phyloP scores from a whole-genome alignment of 2,888 invertebrate species.

The Caenorhabditis imperialis region DNA sequence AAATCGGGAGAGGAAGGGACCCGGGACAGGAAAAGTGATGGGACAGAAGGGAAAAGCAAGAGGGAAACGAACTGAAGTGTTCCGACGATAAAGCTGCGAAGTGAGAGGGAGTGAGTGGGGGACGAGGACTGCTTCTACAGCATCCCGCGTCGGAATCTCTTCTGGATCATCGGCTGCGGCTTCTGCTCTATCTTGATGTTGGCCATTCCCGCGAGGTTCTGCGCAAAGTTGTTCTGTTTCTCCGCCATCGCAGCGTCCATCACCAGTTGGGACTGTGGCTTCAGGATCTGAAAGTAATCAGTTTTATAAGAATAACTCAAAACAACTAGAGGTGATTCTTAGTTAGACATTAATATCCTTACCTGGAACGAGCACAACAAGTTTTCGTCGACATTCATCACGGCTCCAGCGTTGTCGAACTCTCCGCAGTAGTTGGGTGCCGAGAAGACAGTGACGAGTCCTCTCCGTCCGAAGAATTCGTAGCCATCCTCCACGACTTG shows the following conservation, averaged over 20 bases:
- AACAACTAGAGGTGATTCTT: too few relatives aligned
- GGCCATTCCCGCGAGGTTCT: conserved; percentile 57
- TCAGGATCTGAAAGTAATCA: conserved; percentile 66
- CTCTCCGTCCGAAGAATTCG: conserved; percentile 74
- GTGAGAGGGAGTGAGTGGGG: conserved; percentile 11
- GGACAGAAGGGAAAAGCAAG: conserved; percentile 5
- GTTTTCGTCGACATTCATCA: conserved; percentile 80
- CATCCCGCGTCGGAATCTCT: conserved; percentile 72
- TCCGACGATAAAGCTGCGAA: conserved; percentile 31
- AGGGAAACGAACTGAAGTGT: conserved; percentile 17
- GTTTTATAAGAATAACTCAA: too few relatives aligned
- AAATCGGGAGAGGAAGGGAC: conserved; percentile 14
- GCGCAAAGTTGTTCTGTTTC: conserved; percentile 60
- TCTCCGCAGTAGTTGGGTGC: conserved; percentile 82
- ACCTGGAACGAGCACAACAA: conserved; percentile 74
- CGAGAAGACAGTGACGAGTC: conserved; percentile 81
- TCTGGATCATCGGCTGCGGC: conserved; percentile 61
- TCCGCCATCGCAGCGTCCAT: conserved; percentile 59
- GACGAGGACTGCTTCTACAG: conserved; percentile 48
- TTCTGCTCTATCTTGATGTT: conserved; percentile 64
- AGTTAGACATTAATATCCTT: neutral
- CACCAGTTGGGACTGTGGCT: conserved; percentile 63
- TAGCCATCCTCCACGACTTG: conserved; percentile 76
- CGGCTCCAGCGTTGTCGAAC: conserved; percentile 82
- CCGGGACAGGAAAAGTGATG: conserved; percentile 48